Conservation (phyloP, 1,140 invertebrate species). For the Apis laboriosa region DNA sequence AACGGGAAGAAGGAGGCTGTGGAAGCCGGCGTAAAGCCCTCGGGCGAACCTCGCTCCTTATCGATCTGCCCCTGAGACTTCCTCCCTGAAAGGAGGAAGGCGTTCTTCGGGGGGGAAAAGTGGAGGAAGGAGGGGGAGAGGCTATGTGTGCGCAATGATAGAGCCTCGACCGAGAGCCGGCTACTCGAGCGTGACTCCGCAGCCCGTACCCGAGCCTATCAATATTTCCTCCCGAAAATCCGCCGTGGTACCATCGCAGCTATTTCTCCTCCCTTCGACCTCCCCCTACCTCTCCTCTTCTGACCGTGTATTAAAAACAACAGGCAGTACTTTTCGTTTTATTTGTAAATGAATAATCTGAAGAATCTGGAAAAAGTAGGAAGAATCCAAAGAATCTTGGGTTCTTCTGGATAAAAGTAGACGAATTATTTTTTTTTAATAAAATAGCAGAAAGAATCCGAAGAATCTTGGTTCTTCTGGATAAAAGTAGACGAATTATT, state of each 20-base stretch:
- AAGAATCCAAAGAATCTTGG: too few species aligned
- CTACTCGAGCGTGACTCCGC: slow-evolving; percentile 81
- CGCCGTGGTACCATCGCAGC: slow-evolving; percentile 55
- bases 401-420: too few species aligned
- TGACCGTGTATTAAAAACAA: too few species aligned
- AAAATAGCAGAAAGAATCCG: too few species aligned
- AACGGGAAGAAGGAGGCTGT: slow-evolving; percentile 70
- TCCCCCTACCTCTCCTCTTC: not conserved
- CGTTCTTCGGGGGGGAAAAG: slow-evolving; percentile 31
- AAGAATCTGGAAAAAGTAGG: too few species aligned
- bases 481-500: too few species aligned
- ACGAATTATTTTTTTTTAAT: too few species aligned
- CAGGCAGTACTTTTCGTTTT: too few species aligned
- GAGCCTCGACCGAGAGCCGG: slow-evolving; percentile 71
- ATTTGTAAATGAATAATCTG: too few species aligned
- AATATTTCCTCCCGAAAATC: slow-evolving; percentile 78
- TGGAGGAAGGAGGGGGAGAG: slow-evolving; percentile 31
- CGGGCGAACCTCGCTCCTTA: slow-evolving; percentile 77
- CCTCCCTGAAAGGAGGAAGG: slow-evolving; percentile 60
- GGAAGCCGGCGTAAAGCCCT: slow-evolving; percentile 76
- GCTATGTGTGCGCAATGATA: slow-evolving; percentile 69
- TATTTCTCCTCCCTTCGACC: slow-evolving; percentile 43
- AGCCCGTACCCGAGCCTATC: slow-evolving; percentile 79
- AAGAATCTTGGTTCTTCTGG: too few species aligned
- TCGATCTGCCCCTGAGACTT: slow-evolving; percentile 77